Base-by-base conservation (phyloP, 2,888 invertebrate species). In the Sclerodermus sp. region DNA sequence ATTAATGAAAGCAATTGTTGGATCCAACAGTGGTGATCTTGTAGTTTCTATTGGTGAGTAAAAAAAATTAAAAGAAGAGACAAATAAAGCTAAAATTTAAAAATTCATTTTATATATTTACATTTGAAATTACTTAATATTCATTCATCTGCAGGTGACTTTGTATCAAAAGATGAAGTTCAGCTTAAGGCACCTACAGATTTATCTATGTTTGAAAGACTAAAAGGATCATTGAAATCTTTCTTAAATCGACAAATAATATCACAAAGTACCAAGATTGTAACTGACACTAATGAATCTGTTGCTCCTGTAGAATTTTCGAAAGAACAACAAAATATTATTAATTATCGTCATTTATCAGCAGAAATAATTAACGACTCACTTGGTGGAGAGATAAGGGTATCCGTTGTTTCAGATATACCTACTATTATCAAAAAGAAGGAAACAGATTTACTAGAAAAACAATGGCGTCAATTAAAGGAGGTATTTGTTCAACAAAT, bases 1-100 rank as follows among this genome's bases (percentile, higher is more conserved):
- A 59, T 78, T 96, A n/a, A 76, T 85, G 0, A 80, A 84, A 13
- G 83, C 86, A 0, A 73, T 89, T 54, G 70, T 57, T 9, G 23
- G 23, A 23, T 55, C 55, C n/a, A 53, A 60, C 18, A 45, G 65
- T 18, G 65, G 63, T 17, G 65, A 64, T 18, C 66, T 76, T 42
- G 57, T 60, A 38, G 70, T 77, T 36, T 72, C 71, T 23, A 70
- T 77, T 55, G 73, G 77, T 76, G 68, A 64, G 45, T 34, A 13
- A 12, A 4, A 34, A 46, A 10, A 40, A 39, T n/a, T n/a, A n/a
- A n/a, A n/a, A n/a, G n/a, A n/a, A n/a, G n/a, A n/a, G n/a, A n/a
- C n/a, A n/a, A n/a, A n/a, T n/a, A n/a, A n/a, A n/a, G n/a, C n/a
- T n/a, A n/a, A n/a, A n/a, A n/a, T n/a, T n/a, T n/a, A n/a, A n/a